Percentiles rank a stretch among this genome's conserved stretches.
Evolutionary conservation across 2,888 invertebrate species (phyloP).

Genomic region (Rhorus exstirpatorius): DNA sequence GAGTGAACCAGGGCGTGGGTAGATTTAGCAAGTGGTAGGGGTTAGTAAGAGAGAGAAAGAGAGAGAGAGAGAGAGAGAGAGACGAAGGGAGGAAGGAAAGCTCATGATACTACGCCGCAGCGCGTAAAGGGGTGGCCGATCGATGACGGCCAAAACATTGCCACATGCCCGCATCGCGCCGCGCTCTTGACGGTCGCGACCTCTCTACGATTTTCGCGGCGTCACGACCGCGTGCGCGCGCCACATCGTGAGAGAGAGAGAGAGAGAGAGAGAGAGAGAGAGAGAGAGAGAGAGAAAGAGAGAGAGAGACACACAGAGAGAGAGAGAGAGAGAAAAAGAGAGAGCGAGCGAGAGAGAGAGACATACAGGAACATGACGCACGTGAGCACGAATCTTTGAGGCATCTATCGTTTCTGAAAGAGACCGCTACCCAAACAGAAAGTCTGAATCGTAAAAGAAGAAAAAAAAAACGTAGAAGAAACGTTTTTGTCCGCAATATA

Average conservation of each 20-base stretch:
- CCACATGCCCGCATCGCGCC: constrained; percentile 82
- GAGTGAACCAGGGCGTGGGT: constrained; percentile 84
- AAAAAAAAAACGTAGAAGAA: too few relatives aligned
- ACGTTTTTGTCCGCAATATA: too few relatives aligned
- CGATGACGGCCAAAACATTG: constrained; percentile 86
- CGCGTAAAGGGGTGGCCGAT: constrained; percentile 80
- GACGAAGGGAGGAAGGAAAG: constrained; percentile 61
- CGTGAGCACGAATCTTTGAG: too few relatives aligned
- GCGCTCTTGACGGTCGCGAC: constrained; percentile 64
- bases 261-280: constrained; percentile 1
- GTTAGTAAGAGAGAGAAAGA: constrained; percentile 48
- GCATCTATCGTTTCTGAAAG: too few relatives aligned
- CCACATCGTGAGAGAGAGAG: constrained; percentile 17
- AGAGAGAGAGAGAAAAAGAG: too few relatives aligned
- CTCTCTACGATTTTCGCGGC: constrained; percentile 55
- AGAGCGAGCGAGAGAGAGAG: too few relatives aligned
- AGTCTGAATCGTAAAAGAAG: too few relatives aligned
- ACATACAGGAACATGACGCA: too few relatives aligned
- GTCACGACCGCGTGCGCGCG: constrained; percentile 17
- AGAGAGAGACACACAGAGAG: too few relatives aligned
- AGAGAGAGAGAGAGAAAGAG: not conserved
- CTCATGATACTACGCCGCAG: constrained; percentile 81
- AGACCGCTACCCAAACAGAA: too few relatives aligned
- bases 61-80: constrained; percentile 41
- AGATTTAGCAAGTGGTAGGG: constrained; percentile 80